phyloP scores from a whole-genome alignment of 2,797 vertebrate species.

The Micromesistius poutassou region DNA sequence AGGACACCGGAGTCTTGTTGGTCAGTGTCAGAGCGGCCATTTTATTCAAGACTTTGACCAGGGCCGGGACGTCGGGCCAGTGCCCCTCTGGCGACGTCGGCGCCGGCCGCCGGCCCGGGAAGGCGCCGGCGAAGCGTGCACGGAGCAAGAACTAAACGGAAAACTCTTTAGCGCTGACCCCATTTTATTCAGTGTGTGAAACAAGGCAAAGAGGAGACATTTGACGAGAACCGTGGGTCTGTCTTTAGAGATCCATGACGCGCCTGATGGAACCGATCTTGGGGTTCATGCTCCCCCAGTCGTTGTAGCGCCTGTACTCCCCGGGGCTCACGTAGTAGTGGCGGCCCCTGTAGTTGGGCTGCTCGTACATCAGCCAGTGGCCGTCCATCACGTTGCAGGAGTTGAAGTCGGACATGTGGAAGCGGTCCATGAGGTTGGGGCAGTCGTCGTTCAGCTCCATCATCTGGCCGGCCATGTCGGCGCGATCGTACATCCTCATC shows the following conservation, averaged over 20 bases:
- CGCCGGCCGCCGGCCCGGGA: conserved; percentile 20
- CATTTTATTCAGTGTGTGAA: conserved; percentile 67
- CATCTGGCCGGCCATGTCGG: conserved; percentile 70
- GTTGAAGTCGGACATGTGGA: conserved; percentile 62
- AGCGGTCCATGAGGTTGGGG: conserved; percentile 60
- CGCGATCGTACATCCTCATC: conserved; percentile 67
- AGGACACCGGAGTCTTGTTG: conserved; percentile 31
- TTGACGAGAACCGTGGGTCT: conserved; percentile 36
- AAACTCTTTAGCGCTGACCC: conserved; percentile 47
- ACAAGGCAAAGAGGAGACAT: conserved; percentile 56
- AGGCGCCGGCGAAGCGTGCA: conserved; percentile 39
- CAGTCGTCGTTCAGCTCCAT: conserved; percentile 67
- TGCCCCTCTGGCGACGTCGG: not conserved
- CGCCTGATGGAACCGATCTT: conserved; percentile 66
- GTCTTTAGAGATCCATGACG: conserved; percentile 64
- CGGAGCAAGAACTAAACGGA: conserved; percentile 61
- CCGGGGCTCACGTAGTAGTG: conserved; percentile 68
- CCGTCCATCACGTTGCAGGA: conserved; percentile 70
- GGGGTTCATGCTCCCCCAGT: conserved; percentile 64
- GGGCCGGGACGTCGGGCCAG: conserved; percentile 38
- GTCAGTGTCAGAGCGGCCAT: conserved; percentile 37
- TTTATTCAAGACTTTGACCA: conserved; percentile 61
- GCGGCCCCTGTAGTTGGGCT: conserved; percentile 65
- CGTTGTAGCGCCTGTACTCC: conserved; percentile 61
- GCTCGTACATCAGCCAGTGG: conserved; percentile 73